These are phyloP conservation scores for Pangasianodon gigas DNA, from an alignment of 2,113 vertebrate species.

Conservation along the genomic window DNA sequence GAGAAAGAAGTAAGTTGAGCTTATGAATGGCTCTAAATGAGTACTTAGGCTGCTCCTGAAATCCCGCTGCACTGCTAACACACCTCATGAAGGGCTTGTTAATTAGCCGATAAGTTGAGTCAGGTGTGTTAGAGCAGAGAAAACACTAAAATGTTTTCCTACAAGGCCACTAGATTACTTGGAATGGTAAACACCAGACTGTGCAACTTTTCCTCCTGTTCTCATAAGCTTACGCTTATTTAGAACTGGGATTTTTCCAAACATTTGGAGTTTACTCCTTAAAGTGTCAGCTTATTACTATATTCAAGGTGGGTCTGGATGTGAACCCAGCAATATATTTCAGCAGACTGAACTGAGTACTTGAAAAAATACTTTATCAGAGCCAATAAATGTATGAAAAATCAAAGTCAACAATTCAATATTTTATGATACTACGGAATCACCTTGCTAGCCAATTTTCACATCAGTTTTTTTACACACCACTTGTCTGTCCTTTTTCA, in stretches of 20 bases:
- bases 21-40: slow-evolving; percentile 24
- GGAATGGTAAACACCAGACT: background rate
- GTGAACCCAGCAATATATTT: background rate
- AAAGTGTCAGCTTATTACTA: background rate
- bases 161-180: background rate
- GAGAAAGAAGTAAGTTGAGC: background rate
- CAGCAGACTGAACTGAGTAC: background rate
- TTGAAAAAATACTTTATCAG: background rate
- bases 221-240: background rate
- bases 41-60: background rate
- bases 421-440: background rate
- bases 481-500: background rate
- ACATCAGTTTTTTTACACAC: background rate
- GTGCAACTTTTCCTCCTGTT: background rate
- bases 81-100: slow-evolving; percentile 18
- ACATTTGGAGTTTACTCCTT: background rate
- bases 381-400: background rate
- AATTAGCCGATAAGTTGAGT: slow-evolving; percentile 12
- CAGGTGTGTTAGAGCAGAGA: slow-evolving; percentile 9
- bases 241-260: background rate
- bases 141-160: slow-evolving; percentile 3
- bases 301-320: background rate
- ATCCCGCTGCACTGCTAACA: background rate
- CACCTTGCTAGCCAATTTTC: background rate
- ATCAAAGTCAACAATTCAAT: background rate